Evolutionary conservation across 2,888 invertebrate genomes (phyloP), one percentile per base, ranked within the genome.

Genomic region (Anthophora plumipes): DNA sequence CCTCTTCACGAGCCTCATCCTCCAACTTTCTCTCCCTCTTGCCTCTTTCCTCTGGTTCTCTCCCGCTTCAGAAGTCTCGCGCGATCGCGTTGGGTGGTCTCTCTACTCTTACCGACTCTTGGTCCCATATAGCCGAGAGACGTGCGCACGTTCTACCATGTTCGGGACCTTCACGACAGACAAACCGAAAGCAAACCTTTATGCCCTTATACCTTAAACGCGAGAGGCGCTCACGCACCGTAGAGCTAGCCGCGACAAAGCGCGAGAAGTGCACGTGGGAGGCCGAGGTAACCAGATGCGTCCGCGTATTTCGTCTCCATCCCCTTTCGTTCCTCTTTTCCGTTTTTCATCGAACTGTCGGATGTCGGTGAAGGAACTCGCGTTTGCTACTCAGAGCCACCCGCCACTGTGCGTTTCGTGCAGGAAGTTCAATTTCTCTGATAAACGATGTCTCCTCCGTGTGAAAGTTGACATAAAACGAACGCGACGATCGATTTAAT

Each of bases 41-140:
- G 31, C 31, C 80, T 78, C 78, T 76, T 20, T 76, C 48, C 54
- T 22, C 71, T 54, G 64, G 46, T 57, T 75, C 85, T 72, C 87
- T 85, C 87, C 85, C 85, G 83, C 81, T 69, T 86, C 88, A 85
- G 82, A 90, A 91, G 92, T 91, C 91, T 91, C 92, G 93, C 91
- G 92, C 91, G 92, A 93, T 93, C 93, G 91, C 91, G 91, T 92
- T 93, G 93, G 93, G 93, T 93, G 93, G 93, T 93, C 93, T 92
- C 90, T 89, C 93, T 90, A 92, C 92, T 92, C 91, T 90, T 89
- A 88, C 88, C 88, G 88, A 87, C 86, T 89, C 80, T 72, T 22
- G 88, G 89, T 89, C 88, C 89, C 89, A 86, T 89, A 89, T 88
- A 90, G 84, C 85, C 88, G 88, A 83, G 88, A 83, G 82, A 82